Conservation (phyloP, 2,113 vertebrate genomes). For the Apus apus region DNA sequence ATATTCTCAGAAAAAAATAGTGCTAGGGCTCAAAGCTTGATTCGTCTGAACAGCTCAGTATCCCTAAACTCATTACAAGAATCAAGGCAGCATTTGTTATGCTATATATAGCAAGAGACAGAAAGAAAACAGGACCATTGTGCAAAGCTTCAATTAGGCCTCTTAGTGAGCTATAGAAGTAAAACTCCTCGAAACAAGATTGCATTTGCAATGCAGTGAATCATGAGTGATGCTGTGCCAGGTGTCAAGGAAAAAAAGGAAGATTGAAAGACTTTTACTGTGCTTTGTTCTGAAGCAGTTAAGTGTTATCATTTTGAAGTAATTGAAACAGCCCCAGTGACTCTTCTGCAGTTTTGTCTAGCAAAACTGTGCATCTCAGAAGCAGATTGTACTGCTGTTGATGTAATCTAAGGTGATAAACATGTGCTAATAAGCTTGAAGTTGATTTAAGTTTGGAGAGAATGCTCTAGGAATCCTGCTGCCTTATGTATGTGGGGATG, state of each 20-base stretch:
- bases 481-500: not conserved
- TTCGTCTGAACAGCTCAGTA: not conserved
- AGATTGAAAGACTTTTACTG: not conserved
- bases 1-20: not conserved
- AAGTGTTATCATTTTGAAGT: not conserved
- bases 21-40: not conserved
- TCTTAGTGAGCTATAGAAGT: not conserved
- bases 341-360: not conserved
- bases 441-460: not conserved
- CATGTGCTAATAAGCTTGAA: constrained; percentile 24
- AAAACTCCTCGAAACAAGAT: not conserved
- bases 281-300: not conserved
- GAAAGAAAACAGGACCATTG: not conserved
- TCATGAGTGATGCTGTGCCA: not conserved
- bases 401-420: constrained; percentile 49
- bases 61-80: not conserved
- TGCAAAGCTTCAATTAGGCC: not conserved
- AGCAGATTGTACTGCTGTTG: not conserved
- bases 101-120: not conserved
- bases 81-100: not conserved
- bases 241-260: not conserved
- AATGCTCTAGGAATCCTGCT: not conserved
- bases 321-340: not conserved
- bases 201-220: not conserved
- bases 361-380: not conserved